phyloP scores from a whole-genome alignment of 2,888 invertebrate species.

The Physocephala rufipes region DNA sequence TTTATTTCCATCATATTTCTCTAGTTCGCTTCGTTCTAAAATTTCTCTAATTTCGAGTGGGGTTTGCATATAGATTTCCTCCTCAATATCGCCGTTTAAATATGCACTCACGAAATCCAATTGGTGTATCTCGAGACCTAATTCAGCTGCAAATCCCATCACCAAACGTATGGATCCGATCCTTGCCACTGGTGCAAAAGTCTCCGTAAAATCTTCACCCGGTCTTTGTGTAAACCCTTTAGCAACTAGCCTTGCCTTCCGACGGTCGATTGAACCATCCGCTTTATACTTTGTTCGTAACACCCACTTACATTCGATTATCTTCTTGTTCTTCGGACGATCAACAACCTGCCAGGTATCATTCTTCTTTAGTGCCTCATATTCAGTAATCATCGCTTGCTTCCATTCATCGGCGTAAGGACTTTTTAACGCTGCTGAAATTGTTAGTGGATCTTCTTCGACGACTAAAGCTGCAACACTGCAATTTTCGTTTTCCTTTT shows the following conservation, averaged over 20 bases:
- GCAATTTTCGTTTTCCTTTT: background rate
- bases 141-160: conserved; percentile 43
- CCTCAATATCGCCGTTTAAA: conserved; percentile 44
- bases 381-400: conserved; percentile 39
- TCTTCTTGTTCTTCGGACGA: conserved; percentile 44
- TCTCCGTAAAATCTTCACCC: conserved; percentile 54
- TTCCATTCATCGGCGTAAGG: conserved; percentile 37
- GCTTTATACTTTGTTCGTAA: conserved; percentile 49
- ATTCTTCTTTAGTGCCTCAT: conserved; percentile 39
- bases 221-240: conserved; percentile 52
- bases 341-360: conserved; percentile 47
- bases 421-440: conserved; percentile 22
- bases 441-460: conserved; percentile 30
- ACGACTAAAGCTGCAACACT: conserved; percentile 27
- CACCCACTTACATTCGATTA: conserved; percentile 50
- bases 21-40: conserved; percentile 22
- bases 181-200: conserved; percentile 49
- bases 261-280: conserved; percentile 45
- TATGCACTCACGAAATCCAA: conserved; percentile 47
- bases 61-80: conserved; percentile 44
- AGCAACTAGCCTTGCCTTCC: conserved; percentile 54
- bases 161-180: conserved; percentile 45
- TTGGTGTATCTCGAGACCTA: conserved; percentile 43
- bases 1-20: conserved; percentile 31
- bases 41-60: conserved; percentile 38